Evolutionary conservation across 2,888 invertebrate genomes (phyloP).

Genomic region (Maniola hyperantus): DNA sequence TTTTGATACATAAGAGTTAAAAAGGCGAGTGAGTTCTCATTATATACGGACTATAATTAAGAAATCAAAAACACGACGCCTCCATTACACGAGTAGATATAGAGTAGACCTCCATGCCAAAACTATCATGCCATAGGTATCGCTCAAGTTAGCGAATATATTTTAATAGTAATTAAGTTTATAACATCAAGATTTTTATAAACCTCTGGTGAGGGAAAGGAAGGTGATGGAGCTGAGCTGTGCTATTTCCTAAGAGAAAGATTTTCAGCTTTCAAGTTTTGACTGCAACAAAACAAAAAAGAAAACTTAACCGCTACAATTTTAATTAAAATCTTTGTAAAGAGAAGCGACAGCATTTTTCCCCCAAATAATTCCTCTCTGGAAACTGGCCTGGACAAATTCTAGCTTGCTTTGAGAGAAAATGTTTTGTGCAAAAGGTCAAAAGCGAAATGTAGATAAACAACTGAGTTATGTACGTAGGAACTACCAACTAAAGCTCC

Average conservation of each 20-base stretch:
- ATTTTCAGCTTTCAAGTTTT: background rate
- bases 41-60: no score
- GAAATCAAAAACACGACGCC: no score
- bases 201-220: background rate
- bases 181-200: no score
- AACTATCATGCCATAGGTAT: no score
- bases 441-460: conserved; percentile 10
- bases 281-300: conserved; percentile 1
- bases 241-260: conserved; percentile 1
- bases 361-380: conserved; percentile 12
- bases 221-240: background rate
- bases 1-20: no score
- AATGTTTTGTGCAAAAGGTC: conserved; percentile 22
- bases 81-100: no score
- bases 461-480: background rate
- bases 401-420: conserved; percentile 16
- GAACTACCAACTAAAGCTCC: background rate
- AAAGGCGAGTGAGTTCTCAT: no score
- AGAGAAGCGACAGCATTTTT: background rate
- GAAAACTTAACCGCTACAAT: background rate
- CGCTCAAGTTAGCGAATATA: no score
- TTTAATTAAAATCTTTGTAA: conserved; percentile 16
- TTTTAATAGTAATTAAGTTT: no score
- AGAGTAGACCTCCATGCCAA: no score
- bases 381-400: conserved; percentile 13